Evolutionary conservation across 1,140 invertebrate species (phyloP), one percentile per base, ranked within the genome.

Genomic region (Tyrophagus putrescentiae): DNA sequence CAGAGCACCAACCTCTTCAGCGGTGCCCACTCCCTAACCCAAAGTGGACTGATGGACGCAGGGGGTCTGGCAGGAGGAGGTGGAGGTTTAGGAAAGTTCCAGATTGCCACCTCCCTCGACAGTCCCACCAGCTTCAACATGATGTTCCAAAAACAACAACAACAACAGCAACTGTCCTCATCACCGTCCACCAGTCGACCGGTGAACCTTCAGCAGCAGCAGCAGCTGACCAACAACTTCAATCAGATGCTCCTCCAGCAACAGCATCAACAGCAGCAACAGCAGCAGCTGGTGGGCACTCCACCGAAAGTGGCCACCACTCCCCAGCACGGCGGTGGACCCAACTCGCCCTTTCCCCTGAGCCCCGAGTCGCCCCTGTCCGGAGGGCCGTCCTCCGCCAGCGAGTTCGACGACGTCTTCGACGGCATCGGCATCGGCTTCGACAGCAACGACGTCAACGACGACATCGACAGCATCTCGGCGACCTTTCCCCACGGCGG

Each of bases 321-420:
- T n/a, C 16, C 7, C 3, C 11, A 13, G 3, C 13, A 50, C 9
- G 18, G 18, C 56, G 31, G 6, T 58, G 52, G 53, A 27, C 56
- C 54, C 5, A 34, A 54, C n/a, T 64, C 59, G 5, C 63, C 59
- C 18, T 64, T 59, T 36, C 52, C 59, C 5, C 31, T 62, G 7
- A 61, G 60, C 59, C 63, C 63, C 4, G 59, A 64, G 4, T 58
- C 56, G 52, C 60, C 60, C 27, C 27, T 62, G 13, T 59, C 53
- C 1, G 60, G 27, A n/a, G 61, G 61, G 4, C 62, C 39, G 13
- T 31, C 29, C 4, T 59, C 57, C 4, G 39, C 57, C 21, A 58
- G 54, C 2, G 60, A 62, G 18, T 64, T 64, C 5, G 63, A 61
- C 41, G 60, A 58, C 23, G 61, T 45, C n/a, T 52, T 57, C 6